These are phyloP conservation scores for Oreochromis mossambicus DNA, from an alignment of 2,797 vertebrate species.

Conservation along the genomic window DNA sequence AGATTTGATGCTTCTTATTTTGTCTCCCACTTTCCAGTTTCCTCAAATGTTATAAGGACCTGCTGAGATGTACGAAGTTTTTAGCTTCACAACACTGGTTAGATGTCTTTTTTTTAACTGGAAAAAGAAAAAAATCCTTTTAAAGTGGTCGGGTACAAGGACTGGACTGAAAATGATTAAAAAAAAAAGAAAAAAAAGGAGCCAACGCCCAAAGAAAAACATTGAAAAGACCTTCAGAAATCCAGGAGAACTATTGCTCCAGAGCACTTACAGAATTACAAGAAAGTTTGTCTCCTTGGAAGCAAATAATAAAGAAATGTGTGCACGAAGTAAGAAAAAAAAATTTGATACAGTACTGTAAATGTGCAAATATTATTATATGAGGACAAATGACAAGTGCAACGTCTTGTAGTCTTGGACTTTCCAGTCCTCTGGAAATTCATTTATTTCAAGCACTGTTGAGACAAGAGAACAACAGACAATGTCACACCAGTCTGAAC, in stretches of 20 bases:
- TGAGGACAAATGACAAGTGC: conserved; percentile 1
- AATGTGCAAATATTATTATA: not conserved
- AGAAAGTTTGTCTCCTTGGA: not conserved
- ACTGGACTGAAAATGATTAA: not conserved
- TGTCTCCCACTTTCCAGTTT: not conserved
- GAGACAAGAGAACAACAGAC: conserved; percentile 57
- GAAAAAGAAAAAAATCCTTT: not conserved
- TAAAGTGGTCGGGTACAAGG: not conserved
- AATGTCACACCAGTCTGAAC: conserved; percentile 55
- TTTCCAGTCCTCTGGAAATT: conserved; percentile 41
- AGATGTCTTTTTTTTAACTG: not conserved
- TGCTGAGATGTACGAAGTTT: not conserved
- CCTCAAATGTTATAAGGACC: not conserved
- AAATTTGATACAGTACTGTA: not conserved
- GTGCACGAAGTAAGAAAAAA: not conserved
- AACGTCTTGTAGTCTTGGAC: conserved; percentile 11
- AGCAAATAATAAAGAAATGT: not conserved
- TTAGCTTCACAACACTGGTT: not conserved
- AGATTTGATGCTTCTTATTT: not conserved
- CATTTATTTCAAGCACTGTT: conserved; percentile 74
- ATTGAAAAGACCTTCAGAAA: not conserved
- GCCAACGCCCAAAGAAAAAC: not conserved
- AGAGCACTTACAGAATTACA: not conserved
- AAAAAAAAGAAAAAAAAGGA: not conserved
- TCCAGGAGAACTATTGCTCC: not conserved